Conservation (phyloP, 2,888 invertebrate genomes). For the Amphipyra tragopoginis region DNA sequence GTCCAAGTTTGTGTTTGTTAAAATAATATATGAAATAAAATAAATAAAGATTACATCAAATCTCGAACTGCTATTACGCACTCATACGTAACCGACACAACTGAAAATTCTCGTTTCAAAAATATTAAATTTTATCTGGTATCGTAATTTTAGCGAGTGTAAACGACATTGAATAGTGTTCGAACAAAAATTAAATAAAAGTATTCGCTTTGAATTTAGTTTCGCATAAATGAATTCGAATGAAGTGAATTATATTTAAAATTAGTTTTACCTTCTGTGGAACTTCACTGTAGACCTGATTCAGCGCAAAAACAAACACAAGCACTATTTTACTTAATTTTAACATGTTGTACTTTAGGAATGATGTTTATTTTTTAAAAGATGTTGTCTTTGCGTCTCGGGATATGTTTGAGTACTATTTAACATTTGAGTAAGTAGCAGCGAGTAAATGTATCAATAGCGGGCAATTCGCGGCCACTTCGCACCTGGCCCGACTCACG, state of each 20-base stretch:
- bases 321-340: constrained; percentile 51
- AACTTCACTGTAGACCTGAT: constrained; percentile 36
- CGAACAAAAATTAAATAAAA: constrained; percentile 6
- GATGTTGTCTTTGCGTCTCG: background rate
- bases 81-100: background rate
- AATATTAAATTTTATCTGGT: constrained; percentile 11
- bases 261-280: constrained; percentile 60
- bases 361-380: background rate
- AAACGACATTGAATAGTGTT: constrained; percentile 1
- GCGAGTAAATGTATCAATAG: constrained; percentile 23
- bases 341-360: constrained; percentile 27
- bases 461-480: constrained; percentile 31
- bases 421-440: constrained; percentile 47
- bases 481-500: constrained; percentile 25
- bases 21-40: too few species aligned
- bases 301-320: constrained; percentile 54
- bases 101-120: background rate
- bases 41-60: too few species aligned
- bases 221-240: constrained; percentile 11
- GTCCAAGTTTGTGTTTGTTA: too few species aligned
- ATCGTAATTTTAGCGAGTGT: background rate
- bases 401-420: constrained; percentile 22
- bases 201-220: constrained; percentile 22
- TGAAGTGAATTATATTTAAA: constrained; percentile 4
- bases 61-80: too few species aligned